Conservation (phyloP, 2,888 invertebrate species). For the Pristionchus fissidentatus region DNA sequence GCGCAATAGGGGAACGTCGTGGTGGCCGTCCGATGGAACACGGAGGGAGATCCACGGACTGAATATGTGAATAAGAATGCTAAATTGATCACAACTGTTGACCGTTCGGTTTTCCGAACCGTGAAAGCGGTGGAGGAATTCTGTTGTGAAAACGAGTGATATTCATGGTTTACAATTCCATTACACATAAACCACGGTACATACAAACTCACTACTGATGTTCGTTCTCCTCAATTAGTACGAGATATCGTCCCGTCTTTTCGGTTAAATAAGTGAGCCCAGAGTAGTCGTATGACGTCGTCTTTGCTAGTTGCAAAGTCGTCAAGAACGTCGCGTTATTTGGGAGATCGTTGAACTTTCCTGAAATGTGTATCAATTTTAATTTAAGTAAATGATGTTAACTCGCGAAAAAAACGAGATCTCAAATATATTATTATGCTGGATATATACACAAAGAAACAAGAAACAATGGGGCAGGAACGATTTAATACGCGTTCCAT, state of each 20-base stretch:
- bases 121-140: background rate
- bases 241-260: background rate
- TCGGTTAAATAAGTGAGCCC: background rate
- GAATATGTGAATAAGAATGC: background rate
- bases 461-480: too few species aligned
- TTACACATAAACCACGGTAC: too few species aligned
- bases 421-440: too few species aligned
- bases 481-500: too few species aligned
- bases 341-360: background rate
- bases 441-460: too few species aligned
- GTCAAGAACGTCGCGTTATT: constrained; percentile 5
- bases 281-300: background rate
- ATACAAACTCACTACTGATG: background rate
- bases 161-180: too few species aligned
- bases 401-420: too few species aligned
- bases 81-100: too few species aligned
- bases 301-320: background rate
- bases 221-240: background rate
- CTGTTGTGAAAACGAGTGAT: too few species aligned
- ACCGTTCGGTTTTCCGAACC: too few species aligned
- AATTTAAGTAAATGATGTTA: too few species aligned
- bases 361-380: too few species aligned
- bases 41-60: constrained; percentile 31
- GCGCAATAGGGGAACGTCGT: constrained; percentile 7
- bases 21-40: background rate